Evolutionary conservation across 2,113 vertebrate species (phyloP).

Genomic region (Talpa occidentalis): DNA sequence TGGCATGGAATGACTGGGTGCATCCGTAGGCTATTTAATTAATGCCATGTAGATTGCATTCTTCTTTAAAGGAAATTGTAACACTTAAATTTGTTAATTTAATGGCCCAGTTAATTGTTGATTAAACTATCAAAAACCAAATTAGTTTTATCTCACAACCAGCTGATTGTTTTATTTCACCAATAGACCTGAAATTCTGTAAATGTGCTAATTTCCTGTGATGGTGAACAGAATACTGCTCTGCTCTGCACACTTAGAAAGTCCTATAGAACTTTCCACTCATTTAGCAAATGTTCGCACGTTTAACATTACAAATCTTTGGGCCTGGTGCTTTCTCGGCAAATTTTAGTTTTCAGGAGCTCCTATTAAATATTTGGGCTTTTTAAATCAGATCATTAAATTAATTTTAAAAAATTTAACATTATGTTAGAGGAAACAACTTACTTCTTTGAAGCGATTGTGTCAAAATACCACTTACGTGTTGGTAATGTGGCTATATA

Average conservation of each 20-base stretch:
- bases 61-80: conserved; percentile 81
- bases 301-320: background rate
- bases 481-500: background rate
- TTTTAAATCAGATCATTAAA: conserved; percentile 50
- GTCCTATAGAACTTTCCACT: conserved; percentile 53
- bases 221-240: conserved; percentile 6
- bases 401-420: background rate
- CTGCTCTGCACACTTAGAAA: background rate
- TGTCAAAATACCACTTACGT: background rate
- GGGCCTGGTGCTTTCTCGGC: conserved; percentile 39
- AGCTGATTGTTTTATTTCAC: conserved; percentile 85
- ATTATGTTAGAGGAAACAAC: background rate
- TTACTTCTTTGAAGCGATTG: conserved; percentile 31
- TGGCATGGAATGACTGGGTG: conserved; percentile 80
- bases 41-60: conserved; percentile 79
- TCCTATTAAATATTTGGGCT: conserved; percentile 41
- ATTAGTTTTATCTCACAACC: conserved; percentile 86
- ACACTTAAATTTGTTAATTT: conserved; percentile 85
- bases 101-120: conserved; percentile 85
- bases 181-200: conserved; percentile 82
- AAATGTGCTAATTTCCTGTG: conserved; percentile 83
- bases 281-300: conserved; percentile 52
- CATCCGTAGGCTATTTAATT: conserved; percentile 82
- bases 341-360: conserved; percentile 27
- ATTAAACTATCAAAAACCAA: conserved; percentile 86